Percentiles rank a stretch among this genome's conserved stretches.
phyloP scores from a whole-genome alignment of 2,888 invertebrate genomes.

The Mechanitis mazaeus region DNA sequence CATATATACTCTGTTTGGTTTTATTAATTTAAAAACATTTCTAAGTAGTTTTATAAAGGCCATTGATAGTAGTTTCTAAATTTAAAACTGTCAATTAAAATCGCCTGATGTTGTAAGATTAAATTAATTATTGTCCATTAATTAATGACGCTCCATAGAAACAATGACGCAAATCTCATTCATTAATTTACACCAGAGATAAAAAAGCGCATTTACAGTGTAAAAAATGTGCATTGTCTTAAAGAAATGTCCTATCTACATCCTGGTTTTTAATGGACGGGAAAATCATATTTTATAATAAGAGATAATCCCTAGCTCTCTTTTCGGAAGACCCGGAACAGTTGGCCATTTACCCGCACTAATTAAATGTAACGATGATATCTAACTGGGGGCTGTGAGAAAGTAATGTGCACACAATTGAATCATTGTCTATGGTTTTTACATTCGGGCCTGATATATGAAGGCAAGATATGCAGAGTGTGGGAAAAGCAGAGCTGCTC shows the following conservation, averaged over 20 bases:
- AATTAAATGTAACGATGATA: constrained; percentile 69
- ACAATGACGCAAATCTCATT: constrained; percentile 62
- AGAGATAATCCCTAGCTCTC: constrained; percentile 29
- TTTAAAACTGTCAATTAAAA: no score
- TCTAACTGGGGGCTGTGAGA: constrained; percentile 69
- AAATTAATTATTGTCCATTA: constrained; percentile 46
- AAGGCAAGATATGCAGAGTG: constrained; percentile 74
- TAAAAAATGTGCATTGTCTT: constrained; percentile 24
- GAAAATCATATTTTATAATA: constrained; percentile 7
- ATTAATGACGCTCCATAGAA: constrained; percentile 60
- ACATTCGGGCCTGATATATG: constrained; percentile 72
- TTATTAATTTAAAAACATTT: no score
- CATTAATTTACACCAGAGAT: constrained; percentile 34
- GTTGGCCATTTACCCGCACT: constrained; percentile 71
- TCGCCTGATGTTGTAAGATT: constrained; percentile 36
- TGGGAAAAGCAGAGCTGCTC: constrained; percentile 59
- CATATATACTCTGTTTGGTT: no score
- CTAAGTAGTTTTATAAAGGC: no score
- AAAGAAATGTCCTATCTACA: constrained; percentile 43
- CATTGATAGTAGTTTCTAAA: no score
- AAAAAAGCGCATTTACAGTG: constrained; percentile 43
- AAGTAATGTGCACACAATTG: constrained; percentile 73
- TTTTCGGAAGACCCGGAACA: constrained; percentile 42
- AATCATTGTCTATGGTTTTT: constrained; percentile 72
- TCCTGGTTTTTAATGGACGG: constrained; percentile 45